phyloP scores from a whole-genome alignment of 2,888 invertebrate species.

The Vesta saturnalis region DNA sequence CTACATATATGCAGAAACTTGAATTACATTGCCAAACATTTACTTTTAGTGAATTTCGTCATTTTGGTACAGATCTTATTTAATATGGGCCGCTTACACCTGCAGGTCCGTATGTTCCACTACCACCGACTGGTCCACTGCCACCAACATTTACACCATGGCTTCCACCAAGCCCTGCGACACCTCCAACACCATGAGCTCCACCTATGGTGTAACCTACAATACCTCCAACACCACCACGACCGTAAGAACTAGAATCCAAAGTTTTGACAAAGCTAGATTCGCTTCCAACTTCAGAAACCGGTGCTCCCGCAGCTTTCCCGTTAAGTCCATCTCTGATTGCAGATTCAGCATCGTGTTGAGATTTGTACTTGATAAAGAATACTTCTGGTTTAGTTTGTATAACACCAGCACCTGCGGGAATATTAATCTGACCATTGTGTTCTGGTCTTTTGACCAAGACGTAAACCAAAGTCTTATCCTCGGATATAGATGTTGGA shows the following conservation, averaged over 20 bases:
- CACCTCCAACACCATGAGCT: too few relatives aligned
- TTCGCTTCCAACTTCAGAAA: conserved; percentile 21
- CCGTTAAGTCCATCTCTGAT: conserved; percentile 38
- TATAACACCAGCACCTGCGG: conserved; percentile 77
- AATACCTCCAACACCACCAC: neutral
- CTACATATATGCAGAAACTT: neutral
- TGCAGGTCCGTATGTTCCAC: conserved; percentile 16
- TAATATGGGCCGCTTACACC: conserved; percentile 17
- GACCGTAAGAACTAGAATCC: conserved; percentile 1
- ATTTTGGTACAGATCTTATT: neutral
- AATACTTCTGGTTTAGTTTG: conserved; percentile 87
- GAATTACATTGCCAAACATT: conserved; percentile 6
- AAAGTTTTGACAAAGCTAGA: conserved; percentile 19
- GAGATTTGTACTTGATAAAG: conserved; percentile 83
- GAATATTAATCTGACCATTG: conserved; percentile 78
- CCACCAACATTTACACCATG: neutral
- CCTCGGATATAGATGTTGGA: conserved; percentile 28
- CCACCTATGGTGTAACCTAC: neutral
- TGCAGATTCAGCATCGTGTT: conserved; percentile 56
- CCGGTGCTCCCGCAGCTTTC: conserved; percentile 22
- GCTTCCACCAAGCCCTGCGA: neutral
- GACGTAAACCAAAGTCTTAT: conserved; percentile 39
- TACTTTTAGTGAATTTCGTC: neutral
- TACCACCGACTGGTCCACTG: neutral
- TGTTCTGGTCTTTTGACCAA: conserved; percentile 69